A percentile compares a stretch with the other conserved stretches of the same genome.
phyloP scores from a whole-genome alignment of 2,888 invertebrate genomes.

The Drosophila limbata region DNA sequence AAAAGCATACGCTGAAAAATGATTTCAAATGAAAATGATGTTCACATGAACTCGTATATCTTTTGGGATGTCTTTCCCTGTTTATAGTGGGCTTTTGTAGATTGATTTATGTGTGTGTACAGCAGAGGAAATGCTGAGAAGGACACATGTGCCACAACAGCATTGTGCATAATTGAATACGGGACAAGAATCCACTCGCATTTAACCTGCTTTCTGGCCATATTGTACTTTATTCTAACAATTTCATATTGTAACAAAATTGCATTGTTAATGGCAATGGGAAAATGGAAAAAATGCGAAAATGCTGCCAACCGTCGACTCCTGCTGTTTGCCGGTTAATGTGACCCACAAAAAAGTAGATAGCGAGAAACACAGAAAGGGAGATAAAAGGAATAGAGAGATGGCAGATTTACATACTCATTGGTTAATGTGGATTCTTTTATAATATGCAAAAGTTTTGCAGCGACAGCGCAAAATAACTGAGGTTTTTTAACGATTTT shows the following conservation, averaged over 20 bases:
- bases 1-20: not conserved
- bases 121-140: conserved; percentile 9
- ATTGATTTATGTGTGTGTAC: conserved; percentile 57
- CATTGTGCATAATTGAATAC: conserved; percentile 66
- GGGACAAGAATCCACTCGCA: conserved; percentile 12
- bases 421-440: conserved; percentile 61
- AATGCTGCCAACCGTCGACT: conserved; percentile 20
- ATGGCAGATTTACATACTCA: conserved; percentile 55
- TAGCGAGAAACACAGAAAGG: not conserved
- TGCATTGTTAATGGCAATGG: conserved; percentile 60
- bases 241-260: conserved; percentile 51
- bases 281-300: not conserved
- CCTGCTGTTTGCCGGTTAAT: conserved; percentile 41
- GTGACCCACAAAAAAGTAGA: conserved; percentile 18
- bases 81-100: conserved; percentile 33
- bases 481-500: conserved; percentile 32
- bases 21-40: not conserved
- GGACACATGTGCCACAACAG: conserved; percentile 34
- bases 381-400: not conserved
- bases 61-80: conserved; percentile 22
- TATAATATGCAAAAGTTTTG: conserved; percentile 61
- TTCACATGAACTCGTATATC: not conserved
- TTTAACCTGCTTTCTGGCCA: conserved; percentile 27
- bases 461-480: conserved; percentile 57
- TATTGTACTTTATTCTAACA: conserved; percentile 37